phyloP scores from a whole-genome alignment of 2,797 vertebrate species.

The Chelidonichthys spinosus region DNA sequence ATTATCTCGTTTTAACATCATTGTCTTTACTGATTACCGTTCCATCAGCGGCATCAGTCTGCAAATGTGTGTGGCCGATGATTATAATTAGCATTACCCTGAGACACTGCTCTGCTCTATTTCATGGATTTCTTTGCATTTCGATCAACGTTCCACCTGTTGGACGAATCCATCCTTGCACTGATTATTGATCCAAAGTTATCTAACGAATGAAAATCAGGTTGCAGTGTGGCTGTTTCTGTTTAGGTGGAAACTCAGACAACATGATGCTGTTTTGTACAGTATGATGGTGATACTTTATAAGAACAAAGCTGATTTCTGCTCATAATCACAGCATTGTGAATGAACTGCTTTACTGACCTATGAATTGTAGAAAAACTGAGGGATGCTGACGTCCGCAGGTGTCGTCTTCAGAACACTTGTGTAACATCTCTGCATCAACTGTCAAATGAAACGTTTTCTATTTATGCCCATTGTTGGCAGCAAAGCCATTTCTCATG shows the following conservation, averaged over 20 bases:
- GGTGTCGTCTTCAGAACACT: constrained; percentile 27
- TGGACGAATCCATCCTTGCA: constrained; percentile 14
- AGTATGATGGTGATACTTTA: background rate
- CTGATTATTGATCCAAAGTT: no score
- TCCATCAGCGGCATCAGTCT: constrained; percentile 41
- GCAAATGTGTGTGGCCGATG: constrained; percentile 19
- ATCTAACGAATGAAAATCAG: no score
- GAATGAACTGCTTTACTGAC: background rate
- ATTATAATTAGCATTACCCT: constrained; percentile 55
- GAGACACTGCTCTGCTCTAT: constrained; percentile 30
- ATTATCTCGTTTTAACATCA: constrained; percentile 26
- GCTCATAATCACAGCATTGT: background rate
- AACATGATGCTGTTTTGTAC: background rate
- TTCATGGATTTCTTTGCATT: constrained; percentile 48
- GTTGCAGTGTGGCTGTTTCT: constrained; percentile 4
- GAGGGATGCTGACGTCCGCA: background rate
- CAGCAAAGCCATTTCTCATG: background rate
- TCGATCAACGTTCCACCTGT: constrained; percentile 46
- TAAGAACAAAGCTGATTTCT: constrained; percentile 1
- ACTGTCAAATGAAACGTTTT: constrained; percentile 22
- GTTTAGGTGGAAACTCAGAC: background rate
- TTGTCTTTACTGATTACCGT: constrained; percentile 37
- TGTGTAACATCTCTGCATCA: background rate
- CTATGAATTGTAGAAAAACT: background rate
- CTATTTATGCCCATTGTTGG: constrained; percentile 6